Conservation (phyloP, 2,113 vertebrate genomes). For the Himantopus leucocephalus region DNA sequence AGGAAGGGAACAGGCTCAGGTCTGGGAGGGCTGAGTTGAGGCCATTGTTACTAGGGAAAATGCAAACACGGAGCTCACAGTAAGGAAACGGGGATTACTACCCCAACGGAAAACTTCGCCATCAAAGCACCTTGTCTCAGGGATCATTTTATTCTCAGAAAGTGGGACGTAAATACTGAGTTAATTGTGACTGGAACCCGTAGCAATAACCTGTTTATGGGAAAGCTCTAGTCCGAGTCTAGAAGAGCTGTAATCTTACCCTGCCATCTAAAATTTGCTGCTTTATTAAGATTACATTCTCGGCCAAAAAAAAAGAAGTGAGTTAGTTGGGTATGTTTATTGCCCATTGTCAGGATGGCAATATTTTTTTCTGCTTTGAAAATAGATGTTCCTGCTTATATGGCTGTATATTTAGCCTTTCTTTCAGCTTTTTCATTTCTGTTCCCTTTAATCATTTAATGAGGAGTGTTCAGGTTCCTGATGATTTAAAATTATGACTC, state of each 20-base stretch:
- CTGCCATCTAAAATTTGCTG: constrained; percentile 34
- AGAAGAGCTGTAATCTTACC: constrained; percentile 19
- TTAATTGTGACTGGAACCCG: neutral
- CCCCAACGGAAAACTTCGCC: neutral
- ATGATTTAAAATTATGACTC: constrained; percentile 52
- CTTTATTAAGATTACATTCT: constrained; percentile 48
- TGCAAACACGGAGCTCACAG: rapidly evolving
- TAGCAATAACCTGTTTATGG: constrained; percentile 19
- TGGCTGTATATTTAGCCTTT: constrained; percentile 26
- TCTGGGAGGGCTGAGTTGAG: neutral
- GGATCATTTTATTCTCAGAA: neutral
- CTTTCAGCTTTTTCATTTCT: constrained; percentile 48
- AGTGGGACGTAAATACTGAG: neutral
- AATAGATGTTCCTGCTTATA: constrained; percentile 43
- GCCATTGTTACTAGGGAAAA: neutral
- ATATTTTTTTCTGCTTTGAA: constrained; percentile 51
- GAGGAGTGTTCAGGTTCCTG: constrained; percentile 38
- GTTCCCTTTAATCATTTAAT: constrained; percentile 59
- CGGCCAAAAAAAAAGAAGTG: neutral
- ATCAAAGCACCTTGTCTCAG: neutral
- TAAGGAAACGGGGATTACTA: neutral
- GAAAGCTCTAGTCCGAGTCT: constrained; percentile 7
- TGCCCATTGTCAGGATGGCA: constrained; percentile 58
- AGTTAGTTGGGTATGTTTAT: constrained; percentile 61
- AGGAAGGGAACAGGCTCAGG: neutral